Evolutionary conservation across 1,140 invertebrate species (phyloP), one percentile per base, ranked within the genome.

Genomic region (Procambarus virginalis): DNA sequence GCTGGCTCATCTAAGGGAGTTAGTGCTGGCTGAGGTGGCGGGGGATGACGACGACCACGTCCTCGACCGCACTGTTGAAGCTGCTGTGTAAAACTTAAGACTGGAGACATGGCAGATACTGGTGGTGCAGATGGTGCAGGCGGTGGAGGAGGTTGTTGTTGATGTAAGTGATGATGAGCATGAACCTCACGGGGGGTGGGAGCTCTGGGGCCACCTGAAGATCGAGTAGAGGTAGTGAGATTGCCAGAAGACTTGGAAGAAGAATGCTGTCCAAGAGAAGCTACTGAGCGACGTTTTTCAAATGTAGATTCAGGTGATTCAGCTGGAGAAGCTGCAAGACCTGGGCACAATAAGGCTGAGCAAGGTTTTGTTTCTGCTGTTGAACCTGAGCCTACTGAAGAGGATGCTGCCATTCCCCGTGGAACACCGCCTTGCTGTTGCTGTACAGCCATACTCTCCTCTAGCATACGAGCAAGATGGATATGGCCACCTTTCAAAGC

Each of bases 401-500:
- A 94, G 48, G 92, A 83, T 60, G 84, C 89, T 64, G 81, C 46
- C 51, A 85, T 55, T 68, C 83, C 73, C 82, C 81, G n/a, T 49
- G 80, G 46, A 78, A 73, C 75, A 84, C 89, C 55, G 8, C 73
- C 51, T 60, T 91, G 83, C 49, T 87, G 86, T 64, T 91, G 84
- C 76, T 86, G 80, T 48, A 91, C 48, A 20, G 51, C 73, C 83
- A 90, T 80, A 76, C 86, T 92, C 81, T 92, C 92, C 76, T 95
- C 94, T 80, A 97, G 94, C 34, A 97, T 93, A 92, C 95, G 94
- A 34, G 96, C 96, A 49, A 97, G 96, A n/a, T 95, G 95, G 49
- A 95, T 94, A 93, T 97, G 96, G 0, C 96, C 96, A 92, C 96
- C 96, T 94, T 97, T 97, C 1, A 96, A 95, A 4, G 97, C 96